Conservation (phyloP, 2,113 vertebrate species). For the Zosterops lateralis region DNA sequence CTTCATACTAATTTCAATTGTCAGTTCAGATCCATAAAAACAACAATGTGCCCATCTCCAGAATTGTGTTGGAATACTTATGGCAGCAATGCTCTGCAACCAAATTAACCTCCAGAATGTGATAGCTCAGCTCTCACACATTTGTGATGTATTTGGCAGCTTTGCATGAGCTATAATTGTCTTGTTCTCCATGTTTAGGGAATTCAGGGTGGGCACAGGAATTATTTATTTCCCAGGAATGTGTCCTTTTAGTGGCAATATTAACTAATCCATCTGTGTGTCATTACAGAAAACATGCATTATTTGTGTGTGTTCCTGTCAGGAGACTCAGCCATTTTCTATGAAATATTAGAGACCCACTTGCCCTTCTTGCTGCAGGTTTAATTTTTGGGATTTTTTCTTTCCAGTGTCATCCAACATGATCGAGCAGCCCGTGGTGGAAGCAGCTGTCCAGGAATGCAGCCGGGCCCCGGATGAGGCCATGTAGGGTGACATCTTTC, state of each 20-base stretch:
- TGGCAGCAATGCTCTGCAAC: background rate
- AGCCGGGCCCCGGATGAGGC: slow-evolving; percentile 86
- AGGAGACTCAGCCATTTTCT: background rate
- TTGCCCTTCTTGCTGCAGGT: background rate
- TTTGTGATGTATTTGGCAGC: background rate
- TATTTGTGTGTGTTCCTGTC: background rate
- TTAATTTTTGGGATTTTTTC: slow-evolving; percentile 16
- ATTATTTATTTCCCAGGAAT: background rate
- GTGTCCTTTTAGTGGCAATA: background rate
- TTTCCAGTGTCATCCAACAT: slow-evolving; percentile 89
- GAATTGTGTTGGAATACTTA: background rate
- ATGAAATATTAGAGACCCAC: background rate
- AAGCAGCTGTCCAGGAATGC: slow-evolving; percentile 90
- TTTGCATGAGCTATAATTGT: background rate
- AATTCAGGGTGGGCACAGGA: background rate
- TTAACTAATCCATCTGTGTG: background rate
- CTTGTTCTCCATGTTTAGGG: background rate
- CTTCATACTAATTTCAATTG: background rate
- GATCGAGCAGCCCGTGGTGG: slow-evolving; percentile 86
- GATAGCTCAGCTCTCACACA: background rate
- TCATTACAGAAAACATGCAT: background rate
- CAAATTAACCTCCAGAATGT: background rate
- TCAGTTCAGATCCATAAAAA: background rate
- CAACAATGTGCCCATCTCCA: background rate
- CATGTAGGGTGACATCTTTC: slow-evolving; percentile 74